A percentile compares a stretch with the other conserved stretches of the same genome.
Evolutionary conservation across 2,888 invertebrate genomes (phyloP).

Genomic region (Phyto melanocephala): DNA sequence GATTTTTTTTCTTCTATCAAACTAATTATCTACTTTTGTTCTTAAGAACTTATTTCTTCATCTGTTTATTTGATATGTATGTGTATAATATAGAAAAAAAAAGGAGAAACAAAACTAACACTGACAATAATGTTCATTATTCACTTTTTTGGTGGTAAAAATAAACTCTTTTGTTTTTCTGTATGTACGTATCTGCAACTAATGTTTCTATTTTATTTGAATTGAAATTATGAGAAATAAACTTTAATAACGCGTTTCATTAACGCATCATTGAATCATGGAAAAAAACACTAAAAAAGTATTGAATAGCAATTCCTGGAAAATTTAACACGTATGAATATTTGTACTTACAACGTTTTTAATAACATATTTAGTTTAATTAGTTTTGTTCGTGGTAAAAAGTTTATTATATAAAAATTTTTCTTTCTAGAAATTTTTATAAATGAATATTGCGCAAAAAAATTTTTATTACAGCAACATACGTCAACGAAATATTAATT

Average conservation of each 20-base stretch:
- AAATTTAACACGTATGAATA: background rate
- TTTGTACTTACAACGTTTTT: background rate
- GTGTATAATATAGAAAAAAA: background rate
- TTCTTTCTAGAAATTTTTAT: too few species aligned
- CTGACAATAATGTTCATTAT: background rate
- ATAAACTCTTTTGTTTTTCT: background rate
- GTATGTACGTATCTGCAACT: background rate
- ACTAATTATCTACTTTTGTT: constrained; percentile 43
- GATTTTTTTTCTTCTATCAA: background rate
- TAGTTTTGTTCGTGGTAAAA: too few species aligned
- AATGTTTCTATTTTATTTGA: background rate
- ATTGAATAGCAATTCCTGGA: background rate
- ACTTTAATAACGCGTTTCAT: background rate
- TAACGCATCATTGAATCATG: background rate
- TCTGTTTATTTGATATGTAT: background rate
- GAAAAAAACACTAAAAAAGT: background rate
- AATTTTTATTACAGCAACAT: too few species aligned
- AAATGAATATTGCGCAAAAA: too few species aligned
- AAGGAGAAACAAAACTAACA: background rate
- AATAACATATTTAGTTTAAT: background rate
- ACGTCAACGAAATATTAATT: too few species aligned
- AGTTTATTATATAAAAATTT: too few species aligned
- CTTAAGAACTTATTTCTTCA: constrained; percentile 8
- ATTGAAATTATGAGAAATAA: background rate
- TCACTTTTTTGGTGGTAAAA: background rate